A percentile compares a stretch with the other conserved stretches of the same genome.
phyloP scores from a whole-genome alignment of 1,140 invertebrate genomes.

The Archegozetes longisetosus region DNA sequence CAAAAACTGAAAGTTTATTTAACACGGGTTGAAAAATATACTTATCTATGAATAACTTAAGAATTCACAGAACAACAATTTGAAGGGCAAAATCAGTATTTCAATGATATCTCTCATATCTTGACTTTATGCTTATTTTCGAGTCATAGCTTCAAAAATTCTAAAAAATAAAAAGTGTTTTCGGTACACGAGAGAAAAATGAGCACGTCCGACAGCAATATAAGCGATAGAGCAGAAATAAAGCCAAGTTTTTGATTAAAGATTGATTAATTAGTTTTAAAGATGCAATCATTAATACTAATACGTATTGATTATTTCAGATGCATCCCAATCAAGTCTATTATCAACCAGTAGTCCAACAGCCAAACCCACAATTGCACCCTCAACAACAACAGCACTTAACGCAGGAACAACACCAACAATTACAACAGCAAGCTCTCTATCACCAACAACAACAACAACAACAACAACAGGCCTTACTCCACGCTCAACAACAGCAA shows the following conservation, averaged over 20 bases:
- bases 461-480: constrained; percentile 18
- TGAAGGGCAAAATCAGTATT: too few relatives aligned
- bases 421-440: constrained; percentile 15
- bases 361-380: constrained; percentile 10
- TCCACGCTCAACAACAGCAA: constrained; percentile 11
- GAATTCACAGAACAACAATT: too few relatives aligned
- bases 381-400: constrained; percentile 7
- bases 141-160: too few relatives aligned
- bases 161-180: too few relatives aligned
- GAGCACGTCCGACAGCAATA: background rate
- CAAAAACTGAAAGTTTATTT: too few relatives aligned
- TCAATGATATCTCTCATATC: too few relatives aligned
- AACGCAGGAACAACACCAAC: constrained; percentile 9
- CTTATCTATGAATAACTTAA: too few relatives aligned
- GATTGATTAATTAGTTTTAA: background rate
- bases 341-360: constrained; percentile 3
- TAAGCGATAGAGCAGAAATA: background rate
- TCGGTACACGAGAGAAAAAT: too few relatives aligned
- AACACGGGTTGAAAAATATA: too few relatives aligned
- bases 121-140: too few relatives aligned
- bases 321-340: constrained; percentile 5
- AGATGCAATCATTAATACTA: background rate
- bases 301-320: constrained; percentile 1
- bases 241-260: background rate
- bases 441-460: constrained; percentile 10